Evolutionary conservation across 2,888 invertebrate species (phyloP), one percentile per base, ranked within the genome.

Genomic region (Eristalinus aeneus): DNA sequence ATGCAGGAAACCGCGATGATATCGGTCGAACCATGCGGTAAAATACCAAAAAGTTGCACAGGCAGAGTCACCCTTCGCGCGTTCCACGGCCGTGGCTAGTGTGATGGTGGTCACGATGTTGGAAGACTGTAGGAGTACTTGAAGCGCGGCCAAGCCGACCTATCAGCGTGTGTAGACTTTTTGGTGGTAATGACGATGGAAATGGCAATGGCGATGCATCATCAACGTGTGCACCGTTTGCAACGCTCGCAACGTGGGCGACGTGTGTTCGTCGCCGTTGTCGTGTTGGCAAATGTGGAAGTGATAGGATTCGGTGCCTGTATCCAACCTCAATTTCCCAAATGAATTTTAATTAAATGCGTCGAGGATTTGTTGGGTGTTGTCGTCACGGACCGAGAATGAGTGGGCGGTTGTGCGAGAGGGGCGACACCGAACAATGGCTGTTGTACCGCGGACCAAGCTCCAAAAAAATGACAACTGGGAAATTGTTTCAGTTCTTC

Each of bases 331-430:
- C 88, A 88, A 84, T 85, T 85, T 85, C 80, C 88, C 85, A 85
- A 85, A 88, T 88, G 85, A 88, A 88, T 88, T 88, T 88, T 84
- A 88, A 88, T 88, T 84, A 88, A 88, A 85, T 88, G 88, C 88
- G 74, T 81, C 82, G 82, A 78, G 82, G 82, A 86, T 86, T 77
- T 78, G 86, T 86, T 82, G 80, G 76, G 39, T 63, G 58, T 34
- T 63, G 56, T 56, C 61, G 56, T 56, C 61, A 16, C 20, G 16
- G 54, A 8, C n/a, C n/a, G 46, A 6, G 16, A 2, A 16, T 58
- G 27, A 64, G 6, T 23, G 34, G 22, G 3, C 32, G 20, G 12
- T 4, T 9, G 2, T 11, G n/a, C n/a, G n/a, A 22, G 34, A n/a
- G 32, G 60, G 53, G 36, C 60, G 36, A 46, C 64, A 16, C 31